Percentiles rank a stretch among this genome's conserved stretches.
phyloP scores from a whole-genome alignment of 2,888 invertebrate genomes.

The Encarsia formosa region DNA sequence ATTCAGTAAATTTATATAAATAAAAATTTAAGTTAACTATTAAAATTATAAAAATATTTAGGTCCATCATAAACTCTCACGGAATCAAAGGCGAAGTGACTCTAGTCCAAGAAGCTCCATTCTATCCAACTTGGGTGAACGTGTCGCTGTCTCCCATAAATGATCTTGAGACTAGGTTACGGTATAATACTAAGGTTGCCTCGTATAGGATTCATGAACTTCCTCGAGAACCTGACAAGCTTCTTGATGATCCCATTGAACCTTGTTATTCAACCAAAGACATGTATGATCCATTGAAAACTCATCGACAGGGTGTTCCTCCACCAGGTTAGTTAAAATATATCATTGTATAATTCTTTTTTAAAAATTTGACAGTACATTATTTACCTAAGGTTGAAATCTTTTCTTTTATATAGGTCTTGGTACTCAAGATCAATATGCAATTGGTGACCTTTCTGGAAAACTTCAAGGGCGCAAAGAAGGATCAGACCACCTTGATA shows the following conservation, averaged over 20 bases:
- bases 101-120: slow-evolving; percentile 75
- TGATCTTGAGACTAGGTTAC: slow-evolving; percentile 66
- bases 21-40: slow-evolving; percentile 1
- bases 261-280: slow-evolving; percentile 68
- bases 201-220: slow-evolving; percentile 69
- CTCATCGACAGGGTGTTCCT: slow-evolving; percentile 58
- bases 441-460: slow-evolving; percentile 84
- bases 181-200: slow-evolving; percentile 70
- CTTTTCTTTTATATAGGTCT: no score
- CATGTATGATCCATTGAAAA: slow-evolving; percentile 71
- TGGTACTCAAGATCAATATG: slow-evolving; percentile 86
- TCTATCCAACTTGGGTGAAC: slow-evolving; percentile 77
- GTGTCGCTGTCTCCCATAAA: slow-evolving; percentile 66
- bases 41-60: slow-evolving; percentile 46
- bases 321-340: slow-evolving; percentile 59
- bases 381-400: no score
- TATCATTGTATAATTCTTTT: not conserved
- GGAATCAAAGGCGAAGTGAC: slow-evolving; percentile 78
- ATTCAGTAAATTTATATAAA: not conserved
- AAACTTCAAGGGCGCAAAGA: slow-evolving; percentile 74
- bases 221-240: slow-evolving; percentile 60
- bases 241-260: slow-evolving; percentile 48
- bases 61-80: slow-evolving; percentile 68
- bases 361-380: no score
- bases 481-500: slow-evolving; percentile 63